Conservation (phyloP, 1,140 invertebrate species). For the Meloidogyne chitwoodi region DNA sequence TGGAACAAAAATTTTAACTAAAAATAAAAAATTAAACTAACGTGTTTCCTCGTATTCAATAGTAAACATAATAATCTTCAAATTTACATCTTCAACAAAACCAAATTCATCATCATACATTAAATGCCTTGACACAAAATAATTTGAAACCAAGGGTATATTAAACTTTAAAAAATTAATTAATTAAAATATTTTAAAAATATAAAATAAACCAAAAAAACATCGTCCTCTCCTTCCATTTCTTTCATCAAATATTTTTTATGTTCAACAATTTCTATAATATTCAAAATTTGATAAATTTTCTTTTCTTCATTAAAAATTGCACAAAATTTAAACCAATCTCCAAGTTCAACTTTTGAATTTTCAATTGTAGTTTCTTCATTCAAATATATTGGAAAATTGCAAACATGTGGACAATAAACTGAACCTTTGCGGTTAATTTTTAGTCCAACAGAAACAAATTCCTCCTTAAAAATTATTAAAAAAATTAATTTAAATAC, state of each 20-base stretch:
- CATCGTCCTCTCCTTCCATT: neutral
- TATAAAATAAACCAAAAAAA: neutral
- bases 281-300: neutral
- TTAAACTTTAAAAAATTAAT: neutral
- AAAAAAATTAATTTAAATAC: no score
- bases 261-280: neutral
- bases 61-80: neutral
- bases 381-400: neutral
- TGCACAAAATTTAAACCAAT: neutral
- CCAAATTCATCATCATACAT: neutral
- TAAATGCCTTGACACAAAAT: neutral
- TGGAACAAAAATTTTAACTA: neutral
- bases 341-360: neutral
- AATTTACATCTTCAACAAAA: neutral
- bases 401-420: neutral
- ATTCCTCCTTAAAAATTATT: no score
- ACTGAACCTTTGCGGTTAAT: neutral
- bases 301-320: neutral
- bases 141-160: neutral
- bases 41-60: neutral
- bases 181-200: neutral
- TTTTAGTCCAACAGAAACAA: neutral
- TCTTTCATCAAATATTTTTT: neutral
- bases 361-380: neutral
- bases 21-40: neutral